Evolutionary conservation across 2,113 vertebrate species (phyloP).

Genomic region (Ochotona curzoniae): DNA sequence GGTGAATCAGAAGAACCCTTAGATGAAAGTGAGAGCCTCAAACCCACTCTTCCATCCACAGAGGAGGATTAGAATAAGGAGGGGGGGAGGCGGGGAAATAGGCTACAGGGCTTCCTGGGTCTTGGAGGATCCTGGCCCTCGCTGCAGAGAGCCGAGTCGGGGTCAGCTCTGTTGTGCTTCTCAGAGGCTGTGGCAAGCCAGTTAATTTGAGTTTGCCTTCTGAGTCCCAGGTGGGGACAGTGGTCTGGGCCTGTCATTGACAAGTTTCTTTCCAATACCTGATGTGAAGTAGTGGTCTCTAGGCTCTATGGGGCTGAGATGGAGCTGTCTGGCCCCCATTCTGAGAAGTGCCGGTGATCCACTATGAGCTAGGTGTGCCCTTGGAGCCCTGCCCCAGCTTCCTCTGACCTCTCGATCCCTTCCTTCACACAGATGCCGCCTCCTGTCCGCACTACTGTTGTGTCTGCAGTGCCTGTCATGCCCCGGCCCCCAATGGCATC

Average conservation of each 20-base stretch:
- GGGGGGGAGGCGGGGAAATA: background rate
- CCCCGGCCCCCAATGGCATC: conserved; percentile 94
- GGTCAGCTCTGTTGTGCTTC: background rate
- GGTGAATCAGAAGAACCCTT: background rate
- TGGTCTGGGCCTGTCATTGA: background rate
- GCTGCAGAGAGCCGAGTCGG: background rate
- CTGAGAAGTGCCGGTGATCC: background rate
- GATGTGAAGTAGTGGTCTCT: background rate
- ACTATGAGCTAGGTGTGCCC: background rate
- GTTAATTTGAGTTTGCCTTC: background rate
- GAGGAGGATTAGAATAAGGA: background rate
- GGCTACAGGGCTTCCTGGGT: background rate
- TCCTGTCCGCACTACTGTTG: conserved; percentile 93
- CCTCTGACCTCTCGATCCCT: background rate
- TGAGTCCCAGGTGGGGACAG: background rate
- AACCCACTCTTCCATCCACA: background rate
- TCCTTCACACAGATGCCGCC: conserved; percentile 91
- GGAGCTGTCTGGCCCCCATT: background rate
- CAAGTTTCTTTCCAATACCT: background rate
- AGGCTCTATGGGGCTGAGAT: background rate
- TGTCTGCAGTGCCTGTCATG: conserved; percentile 95
- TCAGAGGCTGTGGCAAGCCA: background rate
- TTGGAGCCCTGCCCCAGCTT: background rate
- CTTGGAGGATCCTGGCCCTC: background rate
- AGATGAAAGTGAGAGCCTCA: background rate